Evolutionary conservation across 2,797 vertebrate genomes (phyloP), one percentile per base, ranked within the genome.

Genomic region (Danio aesculapii): DNA sequence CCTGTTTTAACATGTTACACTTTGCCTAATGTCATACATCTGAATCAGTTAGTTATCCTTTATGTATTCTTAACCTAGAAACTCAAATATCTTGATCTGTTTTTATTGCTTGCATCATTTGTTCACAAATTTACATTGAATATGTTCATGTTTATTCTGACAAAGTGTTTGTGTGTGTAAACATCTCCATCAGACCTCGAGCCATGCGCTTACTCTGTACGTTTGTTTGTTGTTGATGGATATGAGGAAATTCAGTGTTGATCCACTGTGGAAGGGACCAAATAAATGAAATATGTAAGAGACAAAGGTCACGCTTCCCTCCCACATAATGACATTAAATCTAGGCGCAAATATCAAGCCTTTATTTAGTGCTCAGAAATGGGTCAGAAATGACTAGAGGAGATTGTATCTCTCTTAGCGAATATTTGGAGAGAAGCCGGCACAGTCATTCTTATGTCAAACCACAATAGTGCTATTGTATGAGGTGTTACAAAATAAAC

Each of bases 261-360:
- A 53, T 79, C 39, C 12, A 9, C n/a, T 62, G 49, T n/a, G n/a
- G 41, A 72, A 71, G 19, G 30, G 68, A 62, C 55, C 47, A 62
- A 62, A 55, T 30, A 62, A 53, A 62, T 71, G 14, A 66, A 74
- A 59, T 58, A 58, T 58, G 46, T 46, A 49, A 9, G 16, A 74
- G 10, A 79, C 9, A 47, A 67, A 81, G 62, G 59, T 80, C 69
- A 46, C 30, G 43, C 52, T 74, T 57, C 53, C 52, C 62, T 39
- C 9, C 17, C n/a, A 63, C 47, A 59, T 66, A 66, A 74, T 58
- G 50, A 63, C 58, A 50, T 68, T 52, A 70, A 61, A 70, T 79
- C 46, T 72, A 62, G 41, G 70, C 21, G 11, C 39, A 58, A 49
- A 47, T 55, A 66, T 66, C 59, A 73, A 50, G 59, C 46, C 49